These are phyloP conservation scores for Dromococcyx pavoninus DNA, from an alignment of 2,797 vertebrate species.

Conservation along the genomic window DNA sequence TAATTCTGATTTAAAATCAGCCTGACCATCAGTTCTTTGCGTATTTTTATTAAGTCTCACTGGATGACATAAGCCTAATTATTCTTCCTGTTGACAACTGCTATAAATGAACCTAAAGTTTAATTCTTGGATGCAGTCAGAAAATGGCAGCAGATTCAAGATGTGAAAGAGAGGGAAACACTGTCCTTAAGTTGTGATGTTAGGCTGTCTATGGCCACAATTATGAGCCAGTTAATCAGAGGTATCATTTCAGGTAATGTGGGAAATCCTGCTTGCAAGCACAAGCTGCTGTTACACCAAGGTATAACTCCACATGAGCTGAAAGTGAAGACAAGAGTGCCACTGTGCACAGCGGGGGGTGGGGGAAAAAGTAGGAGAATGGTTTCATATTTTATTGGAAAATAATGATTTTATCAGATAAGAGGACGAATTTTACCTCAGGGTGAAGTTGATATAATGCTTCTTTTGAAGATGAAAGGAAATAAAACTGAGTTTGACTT, in stretches of 20 bases:
- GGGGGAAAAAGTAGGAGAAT: neutral
- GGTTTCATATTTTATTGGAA: neutral
- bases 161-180: neutral
- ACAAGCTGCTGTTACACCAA: neutral
- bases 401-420: conserved; percentile 15
- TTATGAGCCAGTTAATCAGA: neutral
- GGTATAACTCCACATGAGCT: neutral
- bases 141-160: neutral
- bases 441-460: neutral
- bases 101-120: neutral
- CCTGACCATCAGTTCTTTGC: neutral
- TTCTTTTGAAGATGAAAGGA: conserved; percentile 19
- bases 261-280: neutral
- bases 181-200: neutral
- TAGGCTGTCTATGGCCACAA: neutral
- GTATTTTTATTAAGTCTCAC: neutral
- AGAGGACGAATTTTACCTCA: conserved; percentile 11
- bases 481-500: neutral
- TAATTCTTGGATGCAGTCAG: neutral
- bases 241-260: rapidly evolving
- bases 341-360: neutral
- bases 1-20: conserved; percentile 29
- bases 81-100: conserved; percentile 1
- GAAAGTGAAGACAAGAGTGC: neutral
- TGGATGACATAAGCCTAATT: neutral